Evolutionary conservation across 2,888 invertebrate species (phyloP), one percentile per base, ranked within the genome.

Genomic region (Choreutis nemorana): DNA sequence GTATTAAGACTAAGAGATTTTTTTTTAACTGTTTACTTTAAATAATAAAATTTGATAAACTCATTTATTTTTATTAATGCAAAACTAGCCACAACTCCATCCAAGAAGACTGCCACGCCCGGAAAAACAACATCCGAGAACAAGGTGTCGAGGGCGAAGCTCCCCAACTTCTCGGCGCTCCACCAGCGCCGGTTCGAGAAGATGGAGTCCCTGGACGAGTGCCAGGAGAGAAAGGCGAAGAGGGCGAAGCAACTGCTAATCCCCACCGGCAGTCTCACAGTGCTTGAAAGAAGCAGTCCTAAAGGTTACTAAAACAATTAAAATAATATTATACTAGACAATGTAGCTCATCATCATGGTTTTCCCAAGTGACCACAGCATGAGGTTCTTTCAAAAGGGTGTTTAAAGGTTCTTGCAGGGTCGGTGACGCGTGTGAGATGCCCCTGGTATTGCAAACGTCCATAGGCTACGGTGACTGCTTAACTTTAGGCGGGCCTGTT

Each of bases 81-180:
- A 0, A 68, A 65, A 40, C 42, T 52, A 0, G 28, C 50, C 1
- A 31, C 34, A 0, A 53, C 55, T 0, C 52, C 61, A 0, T 37
- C 50, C 1, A 60, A 48, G 30, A 46, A 54, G 22, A 14, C 40
- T 2, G 41, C 30, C 5, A 50, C 59, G 0, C 52, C 55, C 1
- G 26, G 39, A 4, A 50, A 43, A 21, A 37, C 50, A 0, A 54
- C 48, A 28, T 32, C 48, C 1, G 44, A 45, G 2, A 31, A 42
- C 1, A 48, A 45, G 36, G 15, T 40, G 8, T 24, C 48, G 0
- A 70, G 80, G 25, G 83, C 70, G 3, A 85, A 83, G 61, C 57
- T 87, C 50, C 89, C 89, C 0, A 85, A 89, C 63, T 89, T 89
- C 54, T 80, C 84, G 1, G 81, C 83, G 3, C 77, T 89, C 29